Base-by-base conservation (phyloP, 2,797 vertebrate species). In the Falco concolor region DNA sequence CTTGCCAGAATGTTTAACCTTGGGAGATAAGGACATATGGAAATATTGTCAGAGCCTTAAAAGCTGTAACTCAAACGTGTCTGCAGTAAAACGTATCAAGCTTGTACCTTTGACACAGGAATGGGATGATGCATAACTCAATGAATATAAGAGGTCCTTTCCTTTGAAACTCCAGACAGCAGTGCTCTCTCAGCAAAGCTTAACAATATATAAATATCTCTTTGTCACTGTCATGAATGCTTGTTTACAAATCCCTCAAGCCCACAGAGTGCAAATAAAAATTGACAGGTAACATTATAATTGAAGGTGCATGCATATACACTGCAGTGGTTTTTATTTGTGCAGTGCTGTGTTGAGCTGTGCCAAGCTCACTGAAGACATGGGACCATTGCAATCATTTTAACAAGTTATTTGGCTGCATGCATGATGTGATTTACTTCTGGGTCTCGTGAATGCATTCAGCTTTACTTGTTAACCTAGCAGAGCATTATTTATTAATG, bases 401-500 rank as follows among this genome's bases (percentile, higher is more conserved):
- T 94, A 98, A 87, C 91, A 94, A 95, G 89, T 95, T 65, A 38
- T 88, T 96, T 95, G 92, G 93, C 96, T 97, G 79, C 94, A 90
- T 95, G 89, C 74, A 79, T 95, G 96, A 97, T 97, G 95, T 96
- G 96, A 97, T 98, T 98, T 98, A 95, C 97, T 98, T 96, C 42
- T 54, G 93, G 56, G 88, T 95, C 95, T 96, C 56, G 52, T 94
- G 73, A 97, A 97, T 92, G 89, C 96, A 95, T 97, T 97, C 91
- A 59, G 92, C 93, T 97, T 98, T 98, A 98, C 98, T 98, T 98
- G 98, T 98, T 98, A 98, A 98, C 97, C 96, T 97, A 96, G 96
- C 69, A 97, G 94, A 98, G 98, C 97, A 98, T 98, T 98, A 98
- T 97, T 98, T 98, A 98, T 98, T 98, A 98, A 98, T 98, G 97